Evolutionary conservation across 2,888 invertebrate genomes (phyloP), one percentile per base, ranked within the genome.

Genomic region (Hyalella azteca): DNA sequence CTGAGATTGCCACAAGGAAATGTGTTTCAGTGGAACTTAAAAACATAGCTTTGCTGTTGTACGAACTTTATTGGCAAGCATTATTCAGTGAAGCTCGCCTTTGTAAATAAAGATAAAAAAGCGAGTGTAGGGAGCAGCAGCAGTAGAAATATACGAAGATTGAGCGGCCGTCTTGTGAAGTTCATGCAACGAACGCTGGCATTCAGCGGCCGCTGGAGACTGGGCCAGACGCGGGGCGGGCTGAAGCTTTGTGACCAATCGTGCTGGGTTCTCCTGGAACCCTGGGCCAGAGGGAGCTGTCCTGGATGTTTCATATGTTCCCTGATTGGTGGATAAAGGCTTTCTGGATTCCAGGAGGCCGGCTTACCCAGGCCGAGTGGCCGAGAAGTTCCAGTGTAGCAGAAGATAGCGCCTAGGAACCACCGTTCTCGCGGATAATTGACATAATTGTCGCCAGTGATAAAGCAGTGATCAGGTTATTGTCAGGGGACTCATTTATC

Each of bases 401-500:
- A 76, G 48, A 32, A 49, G 41, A 22, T 3, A 22, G 50, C 50
- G 76, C 32, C 48, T n/a, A 32, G 66, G 66, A 66, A 66, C 66
- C 66, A 66, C 36, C 66, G 66, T 36, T 66, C 66, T 32, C 11
- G 36, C 36, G 36, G 66, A 36, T 66, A 66, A 66, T 66, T 66
- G 66, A 29, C 36, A 32, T 66, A 66, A 66, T 66, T 66, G 66
- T 66, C 36, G 36, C 36, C 29, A 66, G 66, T 75, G 45, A 75
- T 75, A 75, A 45, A 75, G 40, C 45, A 41, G 26, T 39, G 75
- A 75, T 75, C 75, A 75, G 36, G 29, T 75, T 29, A 41, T 75
- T 75, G 75, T 75, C 75, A 75, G 45, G 41, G 36, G 29, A 32
- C 40, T 75, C 75, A 75, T 75, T 75, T 75, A 75, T 75, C 75